A percentile compares a stretch with the other conserved stretches of the same genome.
phyloP scores from a whole-genome alignment of 2,797 vertebrate genomes.

The Gobio occitaniae region DNA sequence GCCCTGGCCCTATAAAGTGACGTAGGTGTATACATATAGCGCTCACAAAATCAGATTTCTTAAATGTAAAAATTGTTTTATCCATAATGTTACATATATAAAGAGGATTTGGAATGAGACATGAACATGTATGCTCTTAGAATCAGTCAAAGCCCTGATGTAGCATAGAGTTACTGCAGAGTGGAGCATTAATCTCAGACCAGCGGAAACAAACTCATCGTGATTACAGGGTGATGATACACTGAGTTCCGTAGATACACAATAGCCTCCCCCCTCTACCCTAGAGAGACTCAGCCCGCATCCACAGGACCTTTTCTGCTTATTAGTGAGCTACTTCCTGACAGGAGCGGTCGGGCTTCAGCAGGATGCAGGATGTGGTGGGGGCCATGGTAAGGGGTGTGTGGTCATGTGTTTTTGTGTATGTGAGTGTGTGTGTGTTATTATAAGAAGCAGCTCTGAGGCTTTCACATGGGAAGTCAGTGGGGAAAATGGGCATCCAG shows the following conservation, averaged over 20 bases:
- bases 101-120: background rate
- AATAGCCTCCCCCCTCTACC: slow-evolving; percentile 27
- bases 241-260: slow-evolving; percentile 21
- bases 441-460: slow-evolving; percentile 28
- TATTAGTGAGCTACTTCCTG: slow-evolving; percentile 56
- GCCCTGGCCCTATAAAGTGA: background rate
- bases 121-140: background rate
- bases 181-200: slow-evolving; percentile 6
- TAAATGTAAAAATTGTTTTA: background rate
- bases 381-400: slow-evolving; percentile 38
- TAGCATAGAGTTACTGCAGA: slow-evolving; percentile 1
- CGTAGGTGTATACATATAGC: background rate
- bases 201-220: slow-evolving; percentile 18
- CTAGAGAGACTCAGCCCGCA: slow-evolving; percentile 35
- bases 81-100: background rate
- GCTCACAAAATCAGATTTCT: background rate
- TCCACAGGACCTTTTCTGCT: slow-evolving; percentile 42
- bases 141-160: slow-evolving; percentile 16
- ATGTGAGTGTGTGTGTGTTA: slow-evolving; percentile 41
- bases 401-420: slow-evolving; percentile 44
- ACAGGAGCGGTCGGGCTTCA: slow-evolving; percentile 38
- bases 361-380: slow-evolving; percentile 60
- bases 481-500: slow-evolving; percentile 39
- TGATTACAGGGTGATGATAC: slow-evolving; percentile 43
- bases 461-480: slow-evolving; percentile 40